These are phyloP conservation scores for Stichopus horrens DNA, from an alignment of 53 echinoderm and acorn worm genomes.

Conservation along the genomic window DNA sequence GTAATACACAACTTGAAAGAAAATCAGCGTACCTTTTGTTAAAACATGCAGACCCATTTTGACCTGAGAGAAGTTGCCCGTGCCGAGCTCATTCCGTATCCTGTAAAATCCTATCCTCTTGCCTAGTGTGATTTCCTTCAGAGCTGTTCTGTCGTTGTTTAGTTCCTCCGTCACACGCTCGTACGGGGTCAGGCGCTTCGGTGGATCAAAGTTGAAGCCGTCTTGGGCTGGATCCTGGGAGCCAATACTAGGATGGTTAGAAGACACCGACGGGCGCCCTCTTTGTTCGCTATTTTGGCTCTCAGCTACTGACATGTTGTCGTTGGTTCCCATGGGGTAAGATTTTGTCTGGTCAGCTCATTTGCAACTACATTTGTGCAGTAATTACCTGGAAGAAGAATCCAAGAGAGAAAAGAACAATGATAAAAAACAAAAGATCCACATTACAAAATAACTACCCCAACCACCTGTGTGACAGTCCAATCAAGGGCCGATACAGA, in stretches of 20 bases:
- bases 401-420: no score
- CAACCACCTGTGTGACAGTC: no score
- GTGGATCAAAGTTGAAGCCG: conserved; percentile 30
- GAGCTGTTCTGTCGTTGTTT: conserved; percentile 82
- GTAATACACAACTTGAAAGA: no score
- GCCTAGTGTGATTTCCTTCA: conserved; percentile 93
- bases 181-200: conserved; percentile 73
- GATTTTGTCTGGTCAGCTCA: not conserved
- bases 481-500: no score
- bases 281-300: conserved; percentile 23
- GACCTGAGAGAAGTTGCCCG: conserved; percentile 99
- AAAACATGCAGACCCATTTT: conserved; percentile 96
- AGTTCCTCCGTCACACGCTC: conserved; percentile 83
- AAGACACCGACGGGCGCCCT: conserved; percentile 48
- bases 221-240: conserved; percentile 42
- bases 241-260: conserved; percentile 46
- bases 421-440: no score
- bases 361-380: not conserved
- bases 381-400: not conserved
- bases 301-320: conserved; percentile 43
- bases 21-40: conserved; percentile 81
- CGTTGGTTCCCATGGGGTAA: conserved; percentile 41
- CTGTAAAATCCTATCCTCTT: conserved; percentile 96
- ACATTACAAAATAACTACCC: no score
- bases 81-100: conserved; percentile 95